Evolutionary conservation across 2,113 vertebrate species (phyloP), one percentile per base, ranked within the genome.

Genomic region (Antigone vipio): DNA sequence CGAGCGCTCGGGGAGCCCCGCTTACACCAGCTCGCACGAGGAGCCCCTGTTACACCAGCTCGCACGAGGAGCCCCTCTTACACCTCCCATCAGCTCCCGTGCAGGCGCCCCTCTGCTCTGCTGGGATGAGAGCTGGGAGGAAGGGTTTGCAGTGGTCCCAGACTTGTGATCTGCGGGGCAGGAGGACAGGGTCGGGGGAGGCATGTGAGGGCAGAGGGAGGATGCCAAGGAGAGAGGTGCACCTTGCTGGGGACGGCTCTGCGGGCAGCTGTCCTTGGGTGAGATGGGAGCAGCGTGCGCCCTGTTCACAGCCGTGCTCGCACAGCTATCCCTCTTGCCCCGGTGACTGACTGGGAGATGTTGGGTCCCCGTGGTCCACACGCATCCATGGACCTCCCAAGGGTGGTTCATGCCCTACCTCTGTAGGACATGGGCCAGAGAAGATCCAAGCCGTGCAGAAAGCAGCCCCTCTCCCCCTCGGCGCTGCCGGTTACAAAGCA

Each of bases 1-100:
- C 0, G 6, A 56, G 42, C 1, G 1, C 7, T 11, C 0, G 0
- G 3, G 6, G 55, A 10, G 78, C 50, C 69, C 50, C 16, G 0
- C 20, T 14, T 18, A 2, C 42, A 20, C 6, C 63, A 44, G 44
- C 44, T 44, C 14, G 15, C 44, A 44, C 44, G 13, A 16, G 44
- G 44, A 44, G 44, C 44, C 13, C 24, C 26, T 15, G 15, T 53
- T 15, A 26, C 52, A 29, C 14, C 27, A 44, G 44, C 44, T 44
- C 13, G 15, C 44, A 44, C 6, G 13, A 16, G 44, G 44, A 44
- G 44, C 44, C 14, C 24, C 26, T 15, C 27, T 53, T 15, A 27
- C 52, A 29, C 14, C 27, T 53, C 52, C 40, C 77, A 9, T 14
- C 86, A 38, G 56, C 56, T 26, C 40, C 66, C 0, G 1, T 38